Percentiles rank a stretch among this genome's conserved stretches.
Conservation (phyloP, 1,140 invertebrate species). For the Schlechtendalia chinensis region DNA sequence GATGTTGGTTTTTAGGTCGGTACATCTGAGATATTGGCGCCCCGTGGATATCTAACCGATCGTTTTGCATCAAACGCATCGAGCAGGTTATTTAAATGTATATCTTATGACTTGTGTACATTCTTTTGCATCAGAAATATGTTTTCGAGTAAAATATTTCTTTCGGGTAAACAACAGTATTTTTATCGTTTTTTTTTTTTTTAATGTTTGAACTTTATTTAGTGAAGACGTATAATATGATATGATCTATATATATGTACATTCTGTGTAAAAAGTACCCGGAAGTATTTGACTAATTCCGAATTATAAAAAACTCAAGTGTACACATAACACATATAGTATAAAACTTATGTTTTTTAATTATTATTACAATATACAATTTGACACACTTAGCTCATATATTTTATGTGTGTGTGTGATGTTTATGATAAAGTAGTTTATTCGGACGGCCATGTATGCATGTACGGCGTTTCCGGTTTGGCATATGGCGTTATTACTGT, state of each 20-base stretch:
- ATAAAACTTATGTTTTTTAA: neutral
- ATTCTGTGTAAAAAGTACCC: no score
- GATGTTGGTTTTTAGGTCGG: slow-evolving; percentile 8
- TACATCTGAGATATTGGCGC: neutral
- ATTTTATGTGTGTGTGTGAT: neutral
- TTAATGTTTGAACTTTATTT: neutral
- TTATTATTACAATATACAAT: neutral
- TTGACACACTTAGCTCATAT: neutral
- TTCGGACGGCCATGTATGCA: neutral
- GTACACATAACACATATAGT: no score
- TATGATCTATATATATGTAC: neutral
- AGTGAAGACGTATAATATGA: neutral
- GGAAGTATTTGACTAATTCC: no score
- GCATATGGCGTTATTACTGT: neutral
- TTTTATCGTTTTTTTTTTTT: neutral
- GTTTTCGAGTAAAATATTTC: neutral
- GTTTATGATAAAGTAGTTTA: slow-evolving; percentile 2
- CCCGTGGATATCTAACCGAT: neutral
- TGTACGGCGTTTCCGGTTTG: slow-evolving; percentile 24
- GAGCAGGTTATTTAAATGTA: neutral
- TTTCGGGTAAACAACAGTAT: neutral
- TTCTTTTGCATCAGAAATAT: neutral
- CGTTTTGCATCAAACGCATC: neutral
- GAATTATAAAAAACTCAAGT: no score
- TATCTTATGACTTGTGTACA: neutral